A percentile compares a stretch with the other conserved stretches of the same genome.
These are phyloP conservation scores for Ceramica pisi DNA, from an alignment of 2,888 invertebrate genomes.

Conservation along the genomic window DNA sequence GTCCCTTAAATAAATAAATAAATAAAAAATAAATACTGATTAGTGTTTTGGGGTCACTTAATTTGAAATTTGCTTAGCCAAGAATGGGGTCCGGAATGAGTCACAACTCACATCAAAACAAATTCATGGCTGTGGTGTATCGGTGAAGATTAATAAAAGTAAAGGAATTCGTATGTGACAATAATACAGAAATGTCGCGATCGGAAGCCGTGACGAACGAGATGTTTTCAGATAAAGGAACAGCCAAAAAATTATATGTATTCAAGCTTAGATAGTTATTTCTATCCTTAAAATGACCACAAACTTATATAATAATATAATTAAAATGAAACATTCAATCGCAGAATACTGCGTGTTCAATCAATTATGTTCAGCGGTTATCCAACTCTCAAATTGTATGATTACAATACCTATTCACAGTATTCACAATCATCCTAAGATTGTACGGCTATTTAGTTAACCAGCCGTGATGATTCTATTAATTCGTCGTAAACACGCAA, in stretches of 20 bases:
- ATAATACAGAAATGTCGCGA: too few species aligned
- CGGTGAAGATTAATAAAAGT: neutral
- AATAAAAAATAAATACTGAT: too few species aligned
- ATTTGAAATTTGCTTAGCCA: neutral
- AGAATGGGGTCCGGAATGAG: neutral
- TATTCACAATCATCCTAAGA: slow-evolving; percentile 38
- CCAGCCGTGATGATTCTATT: slow-evolving; percentile 40
- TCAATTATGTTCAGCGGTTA: slow-evolving; percentile 44
- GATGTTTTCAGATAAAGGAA: neutral
- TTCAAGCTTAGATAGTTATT: neutral
- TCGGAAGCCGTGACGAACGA: neutral
- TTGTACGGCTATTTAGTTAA: slow-evolving; percentile 32
- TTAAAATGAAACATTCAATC: slow-evolving; percentile 25
- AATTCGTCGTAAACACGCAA: slow-evolving; percentile 45
- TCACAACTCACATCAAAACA: neutral
- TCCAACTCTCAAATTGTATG: slow-evolving; percentile 34
- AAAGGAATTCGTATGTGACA: neutral
- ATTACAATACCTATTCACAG: slow-evolving; percentile 34
- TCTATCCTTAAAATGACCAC: neutral
- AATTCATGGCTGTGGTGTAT: neutral
- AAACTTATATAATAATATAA: slow-evolving; percentile 17
- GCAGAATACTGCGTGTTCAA: slow-evolving; percentile 30
- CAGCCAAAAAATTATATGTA: neutral
- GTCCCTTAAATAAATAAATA: too few species aligned
- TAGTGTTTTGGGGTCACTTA: neutral